Base-by-base conservation (phyloP, 2,113 vertebrate species). In the Forbesichthys agassizii region DNA sequence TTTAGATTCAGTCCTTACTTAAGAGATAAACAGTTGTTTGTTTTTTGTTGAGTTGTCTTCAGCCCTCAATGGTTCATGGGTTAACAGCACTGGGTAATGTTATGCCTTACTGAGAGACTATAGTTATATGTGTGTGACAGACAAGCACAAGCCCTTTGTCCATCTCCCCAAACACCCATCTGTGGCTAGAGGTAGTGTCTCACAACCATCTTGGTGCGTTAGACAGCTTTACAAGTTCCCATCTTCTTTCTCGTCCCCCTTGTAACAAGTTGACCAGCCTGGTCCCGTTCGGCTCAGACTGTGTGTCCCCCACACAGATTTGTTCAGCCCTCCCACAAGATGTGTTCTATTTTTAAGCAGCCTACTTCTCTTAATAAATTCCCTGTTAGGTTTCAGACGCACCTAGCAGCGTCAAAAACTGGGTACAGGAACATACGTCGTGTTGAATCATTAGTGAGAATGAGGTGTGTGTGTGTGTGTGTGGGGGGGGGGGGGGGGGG, bases 331-430 rank as follows among this genome's bases (percentile, higher is more conserved):
- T 89, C 90, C 89, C 81, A 69, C 46, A 71, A 85, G 89, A 90
- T 62, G 71, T 48, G 70, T 84, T 86, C 91, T 93, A 93, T 91
- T 92, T 93, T 89, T 92, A 90, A 75, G 70, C 88, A 92, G 89
- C 92, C 93, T 92, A 93, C 74, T 93, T 93, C 85, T 89, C 81
- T 82, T 85, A 89, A 91, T 90, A 89, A 86, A 86, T 77, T 75
- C 77, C 85, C 77, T 89, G 69, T 86, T 79, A 80, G 83, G 78
- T 90, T 88, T 73, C 71, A 90, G 86, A 88, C 59, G 77, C 81
- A 84, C 70, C 80, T 61, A 51, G 73, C 20, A 1, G 60, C 66
- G 64, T 75, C 48, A 46, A 27, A 77, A 77, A 52, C 2, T 2
- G 27, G 27, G 27, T 27, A 27, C 27, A 27, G 27, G 27, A 27